These are phyloP conservation scores for Fopius arisanus DNA, from an alignment of 1,140 invertebrate genomes.

Conservation along the genomic window DNA sequence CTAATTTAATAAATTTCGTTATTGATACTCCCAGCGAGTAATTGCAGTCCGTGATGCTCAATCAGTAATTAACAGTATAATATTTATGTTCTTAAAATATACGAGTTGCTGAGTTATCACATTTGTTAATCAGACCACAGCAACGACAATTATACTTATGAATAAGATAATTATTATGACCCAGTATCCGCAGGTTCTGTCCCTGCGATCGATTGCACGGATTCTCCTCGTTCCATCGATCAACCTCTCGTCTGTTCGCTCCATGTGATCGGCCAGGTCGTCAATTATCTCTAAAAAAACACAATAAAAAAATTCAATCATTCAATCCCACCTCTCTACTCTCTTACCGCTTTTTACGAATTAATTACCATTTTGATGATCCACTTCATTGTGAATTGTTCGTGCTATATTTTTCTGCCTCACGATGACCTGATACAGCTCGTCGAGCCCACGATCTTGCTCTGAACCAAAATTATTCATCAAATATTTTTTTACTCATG, in stretches of 20 bases:
- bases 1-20: background rate
- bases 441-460: constrained; percentile 81
- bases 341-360: background rate
- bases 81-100: constrained; percentile 17
- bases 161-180: constrained; percentile 72
- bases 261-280: constrained; percentile 78
- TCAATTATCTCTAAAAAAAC: constrained; percentile 77
- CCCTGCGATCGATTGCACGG: constrained; percentile 71
- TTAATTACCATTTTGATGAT: constrained; percentile 77
- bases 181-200: constrained; percentile 78
- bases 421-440: constrained; percentile 77
- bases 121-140: constrained; percentile 27
- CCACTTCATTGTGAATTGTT: constrained; percentile 79
- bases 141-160: constrained; percentile 56
- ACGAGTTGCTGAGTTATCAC: constrained; percentile 10
- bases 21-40: background rate
- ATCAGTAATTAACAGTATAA: background rate
- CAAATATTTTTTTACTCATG: constrained; percentile 12
- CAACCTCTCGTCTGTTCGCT: constrained; percentile 73
- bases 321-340: background rate
- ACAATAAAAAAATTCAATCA: constrained; percentile 29
- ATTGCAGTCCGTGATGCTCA: background rate
- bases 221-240: constrained; percentile 74
- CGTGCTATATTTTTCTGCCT: constrained; percentile 81
- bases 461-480: constrained; percentile 59